Evolutionary conservation across 2,888 invertebrate species (phyloP).

Genomic region (Coecobrya sp.): DNA sequence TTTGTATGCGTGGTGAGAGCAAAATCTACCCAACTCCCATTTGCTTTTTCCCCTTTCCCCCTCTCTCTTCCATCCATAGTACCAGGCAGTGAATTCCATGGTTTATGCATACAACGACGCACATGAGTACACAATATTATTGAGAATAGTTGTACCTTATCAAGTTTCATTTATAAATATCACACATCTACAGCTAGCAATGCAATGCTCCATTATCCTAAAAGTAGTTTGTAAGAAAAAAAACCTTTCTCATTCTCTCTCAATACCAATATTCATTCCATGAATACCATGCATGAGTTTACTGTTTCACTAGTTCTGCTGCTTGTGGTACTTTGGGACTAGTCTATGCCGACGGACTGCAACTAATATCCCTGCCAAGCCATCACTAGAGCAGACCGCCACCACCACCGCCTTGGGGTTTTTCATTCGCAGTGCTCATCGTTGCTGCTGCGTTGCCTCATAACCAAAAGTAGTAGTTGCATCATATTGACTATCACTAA

Average conservation of each 20-base stretch:
- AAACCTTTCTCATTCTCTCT: neutral
- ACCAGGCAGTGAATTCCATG: too few relatives aligned
- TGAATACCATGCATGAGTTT: neutral
- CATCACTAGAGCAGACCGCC: constrained; percentile 18
- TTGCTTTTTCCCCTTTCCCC: neutral
- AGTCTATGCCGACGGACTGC: neutral
- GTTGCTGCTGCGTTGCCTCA: constrained; percentile 17
- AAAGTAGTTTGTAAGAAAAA: constrained; percentile 2
- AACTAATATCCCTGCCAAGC: constrained; percentile 17
- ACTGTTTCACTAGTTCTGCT: neutral
- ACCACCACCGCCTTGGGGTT: constrained; percentile 28
- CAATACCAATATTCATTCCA: neutral
- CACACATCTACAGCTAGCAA: neutral
- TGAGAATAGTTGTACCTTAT: neutral
- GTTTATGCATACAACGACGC: too few relatives aligned
- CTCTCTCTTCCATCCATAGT: neutral
- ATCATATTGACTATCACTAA: constrained; percentile 41
- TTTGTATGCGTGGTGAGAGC: neutral
- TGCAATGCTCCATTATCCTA: constrained; percentile 1
- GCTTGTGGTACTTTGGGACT: neutral
- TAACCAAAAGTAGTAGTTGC: constrained; percentile 19
- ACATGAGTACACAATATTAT: neutral
- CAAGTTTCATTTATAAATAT: constrained; percentile 45
- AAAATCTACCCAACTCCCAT: neutral
- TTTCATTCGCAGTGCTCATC: constrained; percentile 6